phyloP scores from a whole-genome alignment of 1,140 invertebrate genomes.

The Phocides pigmalion region DNA sequence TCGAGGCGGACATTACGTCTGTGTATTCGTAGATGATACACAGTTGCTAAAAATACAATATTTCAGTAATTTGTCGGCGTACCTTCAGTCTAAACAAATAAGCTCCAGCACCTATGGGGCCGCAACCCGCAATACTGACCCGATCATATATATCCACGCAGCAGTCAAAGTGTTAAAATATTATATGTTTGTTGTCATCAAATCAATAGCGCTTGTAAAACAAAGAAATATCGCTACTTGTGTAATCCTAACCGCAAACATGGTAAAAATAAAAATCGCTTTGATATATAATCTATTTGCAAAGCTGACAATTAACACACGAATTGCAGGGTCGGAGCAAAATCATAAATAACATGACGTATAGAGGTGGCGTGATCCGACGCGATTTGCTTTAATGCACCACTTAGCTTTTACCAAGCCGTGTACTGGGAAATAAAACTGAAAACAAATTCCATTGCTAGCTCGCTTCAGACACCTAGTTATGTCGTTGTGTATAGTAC shows the following conservation, averaged over 20 bases:
- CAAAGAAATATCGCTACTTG: neutral
- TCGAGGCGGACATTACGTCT: no score
- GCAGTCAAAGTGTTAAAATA: no score
- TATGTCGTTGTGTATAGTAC: neutral
- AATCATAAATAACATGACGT: conserved; percentile 31
- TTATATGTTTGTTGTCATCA: no score
- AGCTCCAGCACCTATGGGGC: no score
- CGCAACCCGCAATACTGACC: no score
- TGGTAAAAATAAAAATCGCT: conserved; percentile 15
- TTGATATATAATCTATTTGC: conserved; percentile 26
- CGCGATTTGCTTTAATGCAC: conserved; percentile 33
- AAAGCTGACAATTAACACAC: conserved; percentile 18
- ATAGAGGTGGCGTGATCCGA: conserved; percentile 30
- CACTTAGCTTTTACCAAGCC: conserved; percentile 22
- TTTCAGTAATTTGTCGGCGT: no score
- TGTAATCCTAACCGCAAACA: conserved; percentile 1
- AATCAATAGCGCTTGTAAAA: neutral
- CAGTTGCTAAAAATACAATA: no score
- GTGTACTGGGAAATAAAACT: neutral
- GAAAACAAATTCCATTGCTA: neutral
- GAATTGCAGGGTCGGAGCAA: conserved; percentile 13
- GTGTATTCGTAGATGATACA: no score
- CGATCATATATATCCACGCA: no score
- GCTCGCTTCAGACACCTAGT: neutral
- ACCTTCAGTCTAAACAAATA: no score